Conservation (phyloP, 2,113 vertebrate species). For the Rhinichthys klamathensis region DNA sequence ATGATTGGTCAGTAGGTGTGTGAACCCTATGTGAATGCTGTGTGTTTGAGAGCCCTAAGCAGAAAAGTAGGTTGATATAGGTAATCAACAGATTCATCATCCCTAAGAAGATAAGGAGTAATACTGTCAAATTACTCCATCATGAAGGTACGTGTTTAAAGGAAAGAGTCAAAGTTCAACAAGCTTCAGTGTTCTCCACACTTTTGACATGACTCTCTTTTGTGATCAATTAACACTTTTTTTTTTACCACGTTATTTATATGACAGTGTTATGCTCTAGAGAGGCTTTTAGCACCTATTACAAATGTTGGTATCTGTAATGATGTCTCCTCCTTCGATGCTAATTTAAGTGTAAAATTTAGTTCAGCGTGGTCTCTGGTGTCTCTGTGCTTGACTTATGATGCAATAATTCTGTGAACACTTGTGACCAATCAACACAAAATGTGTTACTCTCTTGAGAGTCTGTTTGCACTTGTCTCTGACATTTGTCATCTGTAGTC, state of each 20-base stretch:
- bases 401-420: background rate
- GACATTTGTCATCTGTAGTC: background rate
- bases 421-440: conserved; percentile 22
- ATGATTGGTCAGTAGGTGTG: background rate
- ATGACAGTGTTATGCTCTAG: background rate
- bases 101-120: background rate
- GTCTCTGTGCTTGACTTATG: background rate
- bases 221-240: conserved; percentile 11
- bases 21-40: background rate
- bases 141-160: background rate
- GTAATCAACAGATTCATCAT: background rate
- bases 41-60: background rate
- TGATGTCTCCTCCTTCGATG: background rate
- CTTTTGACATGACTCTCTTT: background rate
- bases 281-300: background rate
- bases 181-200: background rate
- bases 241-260: background rate
- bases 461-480: background rate
- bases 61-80: background rate
- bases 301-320: background rate
- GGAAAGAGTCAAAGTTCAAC: background rate
- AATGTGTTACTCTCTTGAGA: background rate
- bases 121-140: background rate
- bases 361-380: background rate
- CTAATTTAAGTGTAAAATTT: background rate